These are phyloP conservation scores for Echinops telfairi DNA, from an alignment of 2,113 vertebrate genomes.

Conservation along the genomic window DNA sequence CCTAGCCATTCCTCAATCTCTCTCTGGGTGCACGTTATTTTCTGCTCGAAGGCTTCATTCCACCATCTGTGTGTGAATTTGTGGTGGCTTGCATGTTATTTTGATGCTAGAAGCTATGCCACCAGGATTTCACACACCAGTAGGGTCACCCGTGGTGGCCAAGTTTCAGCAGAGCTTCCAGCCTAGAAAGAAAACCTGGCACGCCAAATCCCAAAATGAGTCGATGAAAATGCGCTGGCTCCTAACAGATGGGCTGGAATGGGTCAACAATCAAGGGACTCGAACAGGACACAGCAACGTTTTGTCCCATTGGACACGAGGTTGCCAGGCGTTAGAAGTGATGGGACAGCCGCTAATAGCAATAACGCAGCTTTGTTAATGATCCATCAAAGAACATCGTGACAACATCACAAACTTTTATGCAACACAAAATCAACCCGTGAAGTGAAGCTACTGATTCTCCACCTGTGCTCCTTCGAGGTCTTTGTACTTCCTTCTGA, in stretches of 20 bases:
- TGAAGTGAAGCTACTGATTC: too few relatives aligned
- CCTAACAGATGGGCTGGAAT: background rate
- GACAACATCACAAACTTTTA: too few relatives aligned
- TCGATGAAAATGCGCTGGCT: background rate
- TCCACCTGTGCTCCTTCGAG: too few relatives aligned
- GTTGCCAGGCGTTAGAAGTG: background rate
- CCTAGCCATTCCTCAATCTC: background rate
- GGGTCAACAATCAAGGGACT: background rate
- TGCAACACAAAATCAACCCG: too few relatives aligned
- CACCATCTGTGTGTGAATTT: background rate
- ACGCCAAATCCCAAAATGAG: background rate
- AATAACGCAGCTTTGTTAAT: background rate
- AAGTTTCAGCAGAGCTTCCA: background rate
- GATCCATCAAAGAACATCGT: too few relatives aligned
- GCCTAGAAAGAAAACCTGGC: background rate
- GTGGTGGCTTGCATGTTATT: too few relatives aligned
- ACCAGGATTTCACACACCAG: background rate
- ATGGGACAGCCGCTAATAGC: background rate
- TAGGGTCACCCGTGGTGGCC: background rate
- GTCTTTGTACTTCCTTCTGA: too few relatives aligned
- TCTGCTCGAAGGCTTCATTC: background rate
- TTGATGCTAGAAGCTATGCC: background rate
- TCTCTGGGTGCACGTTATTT: too few relatives aligned
- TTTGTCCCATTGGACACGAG: background rate
- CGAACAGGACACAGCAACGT: background rate